phyloP scores from a whole-genome alignment of 1,140 invertebrate genomes.

The Scaptomyza hsui region DNA sequence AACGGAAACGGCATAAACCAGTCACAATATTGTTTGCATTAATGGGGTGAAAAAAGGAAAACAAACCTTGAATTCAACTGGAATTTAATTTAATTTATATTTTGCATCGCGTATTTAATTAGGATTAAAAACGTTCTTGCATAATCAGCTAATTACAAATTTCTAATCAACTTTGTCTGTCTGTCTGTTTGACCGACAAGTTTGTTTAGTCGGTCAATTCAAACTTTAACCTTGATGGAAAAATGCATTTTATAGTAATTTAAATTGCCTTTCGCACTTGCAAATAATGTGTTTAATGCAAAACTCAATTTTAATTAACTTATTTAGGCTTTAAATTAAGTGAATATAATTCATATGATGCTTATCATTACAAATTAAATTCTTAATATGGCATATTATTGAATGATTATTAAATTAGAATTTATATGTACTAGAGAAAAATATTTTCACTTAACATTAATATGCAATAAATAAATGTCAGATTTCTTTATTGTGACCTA shows the following conservation, averaged over 20 bases:
- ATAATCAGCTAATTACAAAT: background rate
- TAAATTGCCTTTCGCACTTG: background rate
- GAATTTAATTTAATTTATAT: background rate
- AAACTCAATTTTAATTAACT: too few relatives aligned
- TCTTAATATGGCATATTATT: too few relatives aligned
- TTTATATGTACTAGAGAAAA: too few relatives aligned
- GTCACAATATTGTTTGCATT: conserved; percentile 18
- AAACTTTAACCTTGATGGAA: background rate
- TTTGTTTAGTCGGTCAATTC: background rate
- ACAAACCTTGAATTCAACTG: background rate
- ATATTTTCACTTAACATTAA: too few relatives aligned
- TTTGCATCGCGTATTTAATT: background rate
- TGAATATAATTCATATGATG: too few relatives aligned
- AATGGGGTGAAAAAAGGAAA: background rate
- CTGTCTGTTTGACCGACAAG: background rate
- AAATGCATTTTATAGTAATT: background rate
- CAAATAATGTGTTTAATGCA: too few relatives aligned
- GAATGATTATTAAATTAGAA: too few relatives aligned
- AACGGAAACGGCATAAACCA: conserved; percentile 30
- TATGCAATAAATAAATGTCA: too few relatives aligned
- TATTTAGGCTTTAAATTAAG: too few relatives aligned
- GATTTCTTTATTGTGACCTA: too few relatives aligned
- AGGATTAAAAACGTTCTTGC: background rate
- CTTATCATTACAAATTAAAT: too few relatives aligned
- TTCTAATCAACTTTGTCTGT: background rate